Percentiles rank a stretch among this genome's conserved stretches.
These are phyloP conservation scores for Solen grandis DNA, from an alignment of 1,140 invertebrate genomes.

Conservation along the genomic window DNA sequence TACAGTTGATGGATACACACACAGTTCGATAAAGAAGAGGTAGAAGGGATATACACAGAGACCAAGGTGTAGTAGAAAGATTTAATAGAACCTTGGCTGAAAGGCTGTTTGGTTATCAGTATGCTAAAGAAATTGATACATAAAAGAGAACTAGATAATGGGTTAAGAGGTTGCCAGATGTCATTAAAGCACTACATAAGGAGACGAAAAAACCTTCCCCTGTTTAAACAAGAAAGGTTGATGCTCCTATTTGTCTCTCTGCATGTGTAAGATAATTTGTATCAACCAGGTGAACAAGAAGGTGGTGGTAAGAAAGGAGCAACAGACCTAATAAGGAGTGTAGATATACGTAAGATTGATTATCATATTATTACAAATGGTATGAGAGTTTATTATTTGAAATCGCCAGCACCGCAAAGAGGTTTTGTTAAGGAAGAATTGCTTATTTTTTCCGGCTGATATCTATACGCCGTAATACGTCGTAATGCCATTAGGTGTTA, in stretches of 20 bases:
- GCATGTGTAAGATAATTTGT: constrained; percentile 46
- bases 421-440: constrained; percentile 58
- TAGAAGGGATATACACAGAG: too few relatives aligned
- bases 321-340: constrained; percentile 55
- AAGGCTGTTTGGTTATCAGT: too few relatives aligned
- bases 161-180: constrained; percentile 36
- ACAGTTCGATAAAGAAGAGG: neutral
- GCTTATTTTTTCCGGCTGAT: constrained; percentile 28
- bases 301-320: constrained; percentile 35
- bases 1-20: constrained; percentile 55
- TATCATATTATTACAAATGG: constrained; percentile 3
- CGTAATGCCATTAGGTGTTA: constrained; percentile 25
- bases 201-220: constrained; percentile 28
- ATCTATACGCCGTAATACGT: constrained; percentile 37
- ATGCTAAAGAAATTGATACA: too few relatives aligned
- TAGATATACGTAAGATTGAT: constrained; percentile 32
- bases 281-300: constrained; percentile 57
- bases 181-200: constrained; percentile 46
- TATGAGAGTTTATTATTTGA: constrained; percentile 51
- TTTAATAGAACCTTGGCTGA: too few relatives aligned
- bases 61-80: too few relatives aligned
- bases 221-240: constrained; percentile 27
- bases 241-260: constrained; percentile 11
- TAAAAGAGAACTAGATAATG: constrained; percentile 35
- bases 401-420: constrained; percentile 37